Base-by-base conservation (phyloP, 2,113 vertebrate genomes). In the Galbula dea region DNA sequence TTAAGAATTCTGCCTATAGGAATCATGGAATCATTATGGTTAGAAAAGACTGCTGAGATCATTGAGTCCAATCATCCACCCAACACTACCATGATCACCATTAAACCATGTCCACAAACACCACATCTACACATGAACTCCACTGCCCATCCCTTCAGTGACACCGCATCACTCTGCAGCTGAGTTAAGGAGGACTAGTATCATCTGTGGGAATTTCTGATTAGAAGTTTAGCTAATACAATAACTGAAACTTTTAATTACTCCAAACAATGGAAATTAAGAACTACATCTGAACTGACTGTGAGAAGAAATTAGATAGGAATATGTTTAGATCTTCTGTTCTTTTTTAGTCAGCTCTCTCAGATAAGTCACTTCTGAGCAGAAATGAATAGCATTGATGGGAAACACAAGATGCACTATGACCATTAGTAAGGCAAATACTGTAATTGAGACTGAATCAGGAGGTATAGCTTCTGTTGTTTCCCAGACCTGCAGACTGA, bases 401-500 rank as follows among this genome's bases (percentile, higher is more conserved):
- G 94, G 91, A 97, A 93, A 78, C 52, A 67, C 32, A 11, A 68
- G 68, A 65, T 36, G 77, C 32, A 22, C 65, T 80, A 74, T 39
- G 45, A 75, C n/a, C 67, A 72, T 71, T 32, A 48, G 36, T 74
- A 20, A 54, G 39, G 86, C 52, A 45, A 55, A 72, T 45, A 77
- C 1, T 45, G 6, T 63, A 74, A 7, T 4, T 10, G 58, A 71
- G 75, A 49, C 27, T 89, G 79, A 74, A 75, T 32, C 48, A 59
- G 77, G 78, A 83, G 49, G 21, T 11, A 13, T 22, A n/a, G 36
- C 41, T 65, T 82, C 62, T 84, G 85, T 62, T 78, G 58, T 90
- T 97, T 95, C 96, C 86, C 85, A 89, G 58, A 52, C 29, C 45
- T 72, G 86, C 51, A 87, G 16, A 61, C 45, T 6, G 27, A 89